Percentiles rank a stretch among this genome's conserved stretches.
phyloP scores from a whole-genome alignment of 1,140 invertebrate genomes.

The Gonatopus flavifemur region DNA sequence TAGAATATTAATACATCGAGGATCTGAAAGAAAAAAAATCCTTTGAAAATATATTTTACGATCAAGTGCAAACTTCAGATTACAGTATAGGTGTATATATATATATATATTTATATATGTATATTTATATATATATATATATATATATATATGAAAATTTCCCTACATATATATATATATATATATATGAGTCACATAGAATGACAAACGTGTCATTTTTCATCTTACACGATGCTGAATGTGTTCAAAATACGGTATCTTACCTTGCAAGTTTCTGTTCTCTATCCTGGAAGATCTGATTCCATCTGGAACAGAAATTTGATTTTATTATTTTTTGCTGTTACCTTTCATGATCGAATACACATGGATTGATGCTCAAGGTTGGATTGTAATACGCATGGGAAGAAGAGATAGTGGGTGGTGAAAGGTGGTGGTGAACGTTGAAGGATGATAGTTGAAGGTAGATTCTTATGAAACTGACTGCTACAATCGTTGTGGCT shows the following conservation, averaged over 20 bases:
- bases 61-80: too few species aligned
- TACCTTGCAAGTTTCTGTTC: slow-evolving; percentile 35
- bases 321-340: neutral
- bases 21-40: too few species aligned
- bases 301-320: slow-evolving; percentile 25
- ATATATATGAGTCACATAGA: neutral
- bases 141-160: slow-evolving; percentile 2
- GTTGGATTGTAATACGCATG: neutral
- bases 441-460: slow-evolving; percentile 14
- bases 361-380: slow-evolving; percentile 4
- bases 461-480: too few species aligned
- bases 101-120: too few species aligned
- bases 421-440: slow-evolving; percentile 20
- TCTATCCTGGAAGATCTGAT: slow-evolving; percentile 29
- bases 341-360: neutral
- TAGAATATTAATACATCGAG: too few species aligned
- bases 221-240: slow-evolving; percentile 2
- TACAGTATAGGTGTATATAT: too few species aligned
- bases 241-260: neutral
- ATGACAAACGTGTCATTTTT: too few species aligned
- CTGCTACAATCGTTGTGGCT: too few species aligned
- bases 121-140: neutral
- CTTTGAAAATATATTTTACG: too few species aligned
- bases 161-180: neutral
- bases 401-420: slow-evolving; percentile 19